These are phyloP conservation scores for Cerceris ruficornis DNA, from an alignment of 2,888 invertebrate genomes.

Conservation along the genomic window DNA sequence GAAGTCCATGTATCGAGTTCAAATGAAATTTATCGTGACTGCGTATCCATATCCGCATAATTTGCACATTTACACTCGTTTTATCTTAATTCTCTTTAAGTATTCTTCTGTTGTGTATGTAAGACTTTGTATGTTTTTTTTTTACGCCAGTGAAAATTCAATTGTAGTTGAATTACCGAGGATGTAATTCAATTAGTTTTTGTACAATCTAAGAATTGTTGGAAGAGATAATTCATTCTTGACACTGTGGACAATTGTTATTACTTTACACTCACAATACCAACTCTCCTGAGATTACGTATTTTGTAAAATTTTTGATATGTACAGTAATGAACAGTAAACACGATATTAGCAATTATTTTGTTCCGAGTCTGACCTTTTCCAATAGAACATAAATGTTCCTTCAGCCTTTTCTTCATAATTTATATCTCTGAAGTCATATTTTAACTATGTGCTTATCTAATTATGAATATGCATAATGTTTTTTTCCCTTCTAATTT, in stretches of 20 bases:
- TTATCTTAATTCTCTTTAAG: constrained; percentile 17
- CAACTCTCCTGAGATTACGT: neutral
- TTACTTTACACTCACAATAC: neutral
- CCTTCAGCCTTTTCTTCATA: too few relatives aligned
- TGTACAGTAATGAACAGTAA: neutral
- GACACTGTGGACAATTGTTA: neutral
- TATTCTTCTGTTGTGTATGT: constrained; percentile 15
- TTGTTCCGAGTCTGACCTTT: neutral
- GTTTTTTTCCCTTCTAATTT: too few relatives aligned
- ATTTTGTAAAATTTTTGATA: neutral
- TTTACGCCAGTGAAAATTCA: neutral
- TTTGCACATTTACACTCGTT: constrained; percentile 29
- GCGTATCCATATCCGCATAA: neutral
- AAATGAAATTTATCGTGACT: constrained; percentile 10
- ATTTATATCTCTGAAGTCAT: too few relatives aligned
- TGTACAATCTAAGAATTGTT: too few relatives aligned
- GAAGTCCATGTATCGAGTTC: neutral
- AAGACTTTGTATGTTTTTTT: constrained; percentile 4
- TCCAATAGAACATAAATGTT: too few relatives aligned
- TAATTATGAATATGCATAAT: too few relatives aligned
- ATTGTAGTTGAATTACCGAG: too few relatives aligned
- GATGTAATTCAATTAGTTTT: too few relatives aligned
- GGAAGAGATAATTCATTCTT: too few relatives aligned
- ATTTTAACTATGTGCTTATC: too few relatives aligned
- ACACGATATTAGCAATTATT: neutral